Conservation (phyloP, 2,888 invertebrate species). For the Lepas anatifera region DNA sequence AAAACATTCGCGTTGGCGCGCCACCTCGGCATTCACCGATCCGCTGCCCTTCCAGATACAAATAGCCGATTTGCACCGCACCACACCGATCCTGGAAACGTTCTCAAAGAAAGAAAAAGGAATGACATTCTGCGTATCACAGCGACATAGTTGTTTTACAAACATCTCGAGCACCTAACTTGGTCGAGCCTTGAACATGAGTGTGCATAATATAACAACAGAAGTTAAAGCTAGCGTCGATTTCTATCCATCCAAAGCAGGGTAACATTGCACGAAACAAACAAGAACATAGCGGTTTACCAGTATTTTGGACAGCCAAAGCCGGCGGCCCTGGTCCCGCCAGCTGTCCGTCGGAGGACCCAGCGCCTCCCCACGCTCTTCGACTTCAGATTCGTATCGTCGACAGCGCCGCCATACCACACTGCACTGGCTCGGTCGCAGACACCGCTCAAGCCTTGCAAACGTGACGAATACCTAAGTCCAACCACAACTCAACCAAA, state of each 20-base stretch:
- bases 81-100: too few relatives aligned
- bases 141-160: not conserved
- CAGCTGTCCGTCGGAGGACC: too few relatives aligned
- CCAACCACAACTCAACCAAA: too few relatives aligned
- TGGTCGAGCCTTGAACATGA: not conserved
- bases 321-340: not conserved
- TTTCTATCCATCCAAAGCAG: not conserved
- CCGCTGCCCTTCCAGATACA: too few relatives aligned
- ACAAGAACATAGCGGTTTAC: not conserved
- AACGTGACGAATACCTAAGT: too few relatives aligned
- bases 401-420: not conserved
- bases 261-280: not conserved
- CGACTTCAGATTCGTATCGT: not conserved
- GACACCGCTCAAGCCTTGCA: too few relatives aligned
- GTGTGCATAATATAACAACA: not conserved
- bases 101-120: not conserved
- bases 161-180: not conserved
- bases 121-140: constrained; percentile 6
- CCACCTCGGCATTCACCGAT: too few relatives aligned
- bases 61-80: too few relatives aligned
- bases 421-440: too few relatives aligned
- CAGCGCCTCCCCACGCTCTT: too few relatives aligned
- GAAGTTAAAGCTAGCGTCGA: not conserved
- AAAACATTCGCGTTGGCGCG: too few relatives aligned
- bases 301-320: not conserved